Conservation (phyloP, 1,140 invertebrate species). For the Orchesella cincta region DNA sequence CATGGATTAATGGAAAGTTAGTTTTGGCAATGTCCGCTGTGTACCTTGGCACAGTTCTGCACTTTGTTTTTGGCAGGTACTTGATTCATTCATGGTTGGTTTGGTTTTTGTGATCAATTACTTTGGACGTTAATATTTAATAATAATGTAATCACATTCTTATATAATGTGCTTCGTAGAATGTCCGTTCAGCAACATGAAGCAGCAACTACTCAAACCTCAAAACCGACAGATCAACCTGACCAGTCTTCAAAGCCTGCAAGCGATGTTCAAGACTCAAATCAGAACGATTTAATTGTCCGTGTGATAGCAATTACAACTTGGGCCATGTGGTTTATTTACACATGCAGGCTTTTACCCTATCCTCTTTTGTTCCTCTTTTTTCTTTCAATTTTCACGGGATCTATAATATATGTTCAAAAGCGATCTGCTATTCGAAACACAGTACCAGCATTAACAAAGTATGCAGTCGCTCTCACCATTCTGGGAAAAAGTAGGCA, state of each 20-base stretch:
- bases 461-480: background rate
- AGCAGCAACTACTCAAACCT: no score
- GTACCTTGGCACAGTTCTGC: conserved; percentile 23
- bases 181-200: no score
- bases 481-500: background rate
- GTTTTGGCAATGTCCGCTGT: conserved; percentile 39
- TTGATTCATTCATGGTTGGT: no score
- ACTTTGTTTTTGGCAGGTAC: no score
- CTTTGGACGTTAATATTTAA: no score
- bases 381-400: background rate
- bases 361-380: background rate
- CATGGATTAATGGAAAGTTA: conserved; percentile 41
- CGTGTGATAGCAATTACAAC: background rate
- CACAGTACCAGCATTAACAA: background rate
- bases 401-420: background rate
- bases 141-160: no score
- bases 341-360: background rate
- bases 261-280: no score
- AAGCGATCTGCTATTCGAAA: background rate
- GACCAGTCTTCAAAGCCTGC: no score
- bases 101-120: no score
- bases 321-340: background rate
- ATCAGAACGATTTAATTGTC: background rate
- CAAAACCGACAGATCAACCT: no score
- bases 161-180: no score